Evolutionary conservation across 2,797 vertebrate genomes (phyloP).

Genomic region (Eremophila alpestris): DNA sequence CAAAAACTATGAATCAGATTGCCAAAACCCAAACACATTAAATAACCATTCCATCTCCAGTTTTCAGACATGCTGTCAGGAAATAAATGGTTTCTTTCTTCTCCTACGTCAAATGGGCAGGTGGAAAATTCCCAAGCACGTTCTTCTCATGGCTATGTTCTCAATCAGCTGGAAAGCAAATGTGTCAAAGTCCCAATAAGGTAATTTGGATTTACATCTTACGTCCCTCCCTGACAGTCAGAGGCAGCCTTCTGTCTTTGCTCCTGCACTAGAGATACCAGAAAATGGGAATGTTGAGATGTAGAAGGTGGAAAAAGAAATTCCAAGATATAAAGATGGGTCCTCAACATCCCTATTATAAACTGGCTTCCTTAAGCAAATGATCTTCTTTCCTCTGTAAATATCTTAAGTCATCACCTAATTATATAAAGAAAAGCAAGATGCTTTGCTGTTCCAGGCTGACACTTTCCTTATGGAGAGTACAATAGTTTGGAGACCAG

Average conservation of each 20-base stretch:
- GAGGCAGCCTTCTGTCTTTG: background rate
- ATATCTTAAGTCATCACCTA: background rate
- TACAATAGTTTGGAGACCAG: background rate
- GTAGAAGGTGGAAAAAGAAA: background rate
- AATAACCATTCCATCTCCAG: conserved; percentile 37
- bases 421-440: conserved; percentile 17
- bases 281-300: background rate
- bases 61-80: conserved; percentile 22
- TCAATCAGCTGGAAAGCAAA: conserved; percentile 30
- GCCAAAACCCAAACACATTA: conserved; percentile 29
- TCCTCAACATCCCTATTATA: background rate
- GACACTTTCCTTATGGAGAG: background rate
- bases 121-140: conserved; percentile 43
- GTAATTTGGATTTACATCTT: background rate
- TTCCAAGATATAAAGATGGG: background rate
- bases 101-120: background rate
- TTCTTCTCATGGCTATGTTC: conserved; percentile 8
- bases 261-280: background rate
- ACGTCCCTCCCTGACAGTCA: background rate
- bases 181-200: background rate
- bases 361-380: background rate
- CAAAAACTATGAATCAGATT: conserved; percentile 13
- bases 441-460: background rate
- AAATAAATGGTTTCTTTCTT: conserved; percentile 38
- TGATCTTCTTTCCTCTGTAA: background rate